A percentile compares a stretch with the other conserved stretches of the same genome.
Evolutionary conservation across 1,140 invertebrate genomes (phyloP).

Genomic region (Leptoteleia sp.): DNA sequence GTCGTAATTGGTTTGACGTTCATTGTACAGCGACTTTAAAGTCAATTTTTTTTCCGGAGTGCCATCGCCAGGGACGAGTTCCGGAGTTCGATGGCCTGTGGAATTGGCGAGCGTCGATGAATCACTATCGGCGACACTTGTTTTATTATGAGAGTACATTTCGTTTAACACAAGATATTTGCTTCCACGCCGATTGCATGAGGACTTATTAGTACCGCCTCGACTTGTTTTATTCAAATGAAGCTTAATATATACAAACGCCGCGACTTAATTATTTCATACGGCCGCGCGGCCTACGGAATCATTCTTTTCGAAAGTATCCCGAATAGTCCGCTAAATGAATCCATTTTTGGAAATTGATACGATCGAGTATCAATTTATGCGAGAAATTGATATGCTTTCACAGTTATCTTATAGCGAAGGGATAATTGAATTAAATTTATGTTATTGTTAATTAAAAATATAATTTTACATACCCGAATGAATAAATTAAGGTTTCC

Average conservation of each 20-base stretch:
- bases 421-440: no score
- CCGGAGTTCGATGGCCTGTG: conserved; percentile 58
- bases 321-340: conserved; percentile 23
- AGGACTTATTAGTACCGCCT: conserved; percentile 60
- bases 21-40: conserved; percentile 26
- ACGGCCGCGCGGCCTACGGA: conserved; percentile 20
- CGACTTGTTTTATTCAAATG: conserved; percentile 62
- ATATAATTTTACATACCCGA: no score
- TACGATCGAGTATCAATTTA: no score
- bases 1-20: conserved; percentile 10
- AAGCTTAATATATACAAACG: conserved; percentile 64
- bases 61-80: conserved; percentile 41
- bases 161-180: conserved; percentile 64
- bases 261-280: conserved; percentile 56
- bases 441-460: no score
- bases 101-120: conserved; percentile 56
- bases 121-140: conserved; percentile 64
- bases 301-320: conserved; percentile 28
- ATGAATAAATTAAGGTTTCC: no score
- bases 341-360: conserved; percentile 35
- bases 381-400: no score
- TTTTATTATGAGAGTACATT: conserved; percentile 65
- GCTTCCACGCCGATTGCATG: conserved; percentile 56
- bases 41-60: conserved; percentile 19
- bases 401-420: no score